Conservation (phyloP, 2,888 invertebrate species). For the Hydropsyche betteni region DNA sequence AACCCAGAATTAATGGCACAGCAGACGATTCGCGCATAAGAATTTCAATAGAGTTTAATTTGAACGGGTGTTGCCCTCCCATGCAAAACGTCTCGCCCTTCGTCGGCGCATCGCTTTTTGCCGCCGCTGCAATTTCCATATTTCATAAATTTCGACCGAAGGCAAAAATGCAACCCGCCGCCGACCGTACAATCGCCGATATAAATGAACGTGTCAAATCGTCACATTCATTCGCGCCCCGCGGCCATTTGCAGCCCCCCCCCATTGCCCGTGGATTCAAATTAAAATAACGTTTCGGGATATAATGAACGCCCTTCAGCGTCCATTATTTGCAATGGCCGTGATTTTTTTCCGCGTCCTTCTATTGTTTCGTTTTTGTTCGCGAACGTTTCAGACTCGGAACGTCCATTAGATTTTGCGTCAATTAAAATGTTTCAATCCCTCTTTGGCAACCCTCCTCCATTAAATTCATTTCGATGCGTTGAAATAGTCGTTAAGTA, state of each 20-base stretch:
- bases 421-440: background rate
- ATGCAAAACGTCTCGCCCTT: background rate
- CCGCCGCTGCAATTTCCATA: slow-evolving; percentile 12
- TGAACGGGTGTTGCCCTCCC: background rate
- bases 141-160: background rate
- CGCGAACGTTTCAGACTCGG: background rate
- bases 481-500: too few species aligned
- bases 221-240: background rate
- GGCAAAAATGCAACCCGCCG: background rate
- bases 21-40: background rate
- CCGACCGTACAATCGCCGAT: background rate
- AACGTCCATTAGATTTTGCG: too few species aligned
- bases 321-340: slow-evolving; percentile 15
- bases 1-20: too few species aligned
- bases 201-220: slow-evolving; percentile 4
- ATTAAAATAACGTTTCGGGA: slow-evolving; percentile 8
- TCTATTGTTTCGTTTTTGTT: slow-evolving; percentile 20
- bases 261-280: background rate
- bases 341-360: background rate
- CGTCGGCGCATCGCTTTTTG: background rate
- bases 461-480: background rate
- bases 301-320: slow-evolving; percentile 25
- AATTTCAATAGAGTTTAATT: slow-evolving; percentile 21
- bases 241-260: background rate
- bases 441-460: background rate